phyloP scores from a whole-genome alignment of 2,113 vertebrate genomes.

The Calidris pugnax region DNA sequence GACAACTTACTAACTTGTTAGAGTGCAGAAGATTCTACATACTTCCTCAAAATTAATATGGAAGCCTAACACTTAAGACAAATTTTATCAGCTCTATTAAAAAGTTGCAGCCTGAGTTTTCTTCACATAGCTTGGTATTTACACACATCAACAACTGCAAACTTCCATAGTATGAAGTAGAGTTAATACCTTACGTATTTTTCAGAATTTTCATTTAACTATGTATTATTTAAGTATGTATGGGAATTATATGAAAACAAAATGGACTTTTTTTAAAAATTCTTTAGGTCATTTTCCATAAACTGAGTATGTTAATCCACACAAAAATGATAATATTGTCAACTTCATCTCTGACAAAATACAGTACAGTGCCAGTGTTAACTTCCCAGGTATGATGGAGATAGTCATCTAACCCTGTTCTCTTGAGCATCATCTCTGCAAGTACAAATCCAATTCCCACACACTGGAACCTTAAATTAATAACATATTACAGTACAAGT shows the following conservation, averaged over 20 bases:
- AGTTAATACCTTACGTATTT: neutral
- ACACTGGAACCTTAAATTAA: neutral
- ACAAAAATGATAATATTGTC: neutral
- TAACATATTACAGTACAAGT: neutral
- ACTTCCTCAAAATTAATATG: neutral
- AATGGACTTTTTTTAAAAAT: neutral
- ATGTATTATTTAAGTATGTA: neutral
- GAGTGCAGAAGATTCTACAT: neutral
- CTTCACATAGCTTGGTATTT: neutral
- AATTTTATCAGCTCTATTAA: neutral
- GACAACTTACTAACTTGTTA: neutral
- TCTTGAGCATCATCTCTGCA: neutral
- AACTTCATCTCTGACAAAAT: neutral
- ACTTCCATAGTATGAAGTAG: neutral
- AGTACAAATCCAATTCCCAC: neutral
- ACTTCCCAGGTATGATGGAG: neutral
- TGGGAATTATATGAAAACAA: neutral
- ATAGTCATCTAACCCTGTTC: neutral
- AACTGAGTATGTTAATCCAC: neutral
- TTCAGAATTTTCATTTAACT: neutral
- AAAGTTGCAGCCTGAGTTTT: neutral
- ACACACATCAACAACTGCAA: neutral
- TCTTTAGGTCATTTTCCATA: neutral
- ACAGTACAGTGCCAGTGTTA: neutral
- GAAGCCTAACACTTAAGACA: neutral